Conservation (phyloP, 2,888 invertebrate species). For the Diarsia brunnea region DNA sequence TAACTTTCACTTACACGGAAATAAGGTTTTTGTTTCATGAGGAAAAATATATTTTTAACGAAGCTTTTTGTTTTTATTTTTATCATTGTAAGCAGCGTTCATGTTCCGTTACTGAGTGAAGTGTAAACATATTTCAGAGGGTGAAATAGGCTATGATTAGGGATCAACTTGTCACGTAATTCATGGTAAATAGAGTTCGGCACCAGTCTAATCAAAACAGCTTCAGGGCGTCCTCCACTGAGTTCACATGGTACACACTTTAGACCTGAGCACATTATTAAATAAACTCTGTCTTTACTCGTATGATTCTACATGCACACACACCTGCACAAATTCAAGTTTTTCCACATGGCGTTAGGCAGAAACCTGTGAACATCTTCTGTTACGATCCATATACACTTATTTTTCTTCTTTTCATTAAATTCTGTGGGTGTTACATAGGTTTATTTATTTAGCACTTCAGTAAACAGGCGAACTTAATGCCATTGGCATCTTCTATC, state of each 20-base stretch:
- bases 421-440: not conserved
- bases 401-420: not conserved
- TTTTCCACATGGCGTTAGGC: not conserved
- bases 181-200: constrained; percentile 1
- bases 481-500: not conserved
- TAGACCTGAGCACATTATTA: not conserved
- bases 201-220: constrained; percentile 29
- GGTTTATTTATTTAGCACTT: not conserved
- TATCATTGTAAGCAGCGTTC: constrained; percentile 13
- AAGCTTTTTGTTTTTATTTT: constrained; percentile 20
- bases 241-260: not conserved
- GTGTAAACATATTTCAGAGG: constrained; percentile 12
- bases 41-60: not conserved
- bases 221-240: not conserved
- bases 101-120: constrained; percentile 5
- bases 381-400: not conserved
- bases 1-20: constrained; percentile 26
- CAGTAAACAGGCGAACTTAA: not conserved
- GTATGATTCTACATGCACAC: not conserved
- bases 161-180: not conserved
- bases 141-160: not conserved
- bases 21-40: constrained; percentile 9
- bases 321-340: not conserved
- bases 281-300: not conserved
- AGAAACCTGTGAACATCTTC: not conserved